These are phyloP conservation scores for Schizotus pectinicornis DNA, from an alignment of 2,888 invertebrate genomes.

Conservation along the genomic window DNA sequence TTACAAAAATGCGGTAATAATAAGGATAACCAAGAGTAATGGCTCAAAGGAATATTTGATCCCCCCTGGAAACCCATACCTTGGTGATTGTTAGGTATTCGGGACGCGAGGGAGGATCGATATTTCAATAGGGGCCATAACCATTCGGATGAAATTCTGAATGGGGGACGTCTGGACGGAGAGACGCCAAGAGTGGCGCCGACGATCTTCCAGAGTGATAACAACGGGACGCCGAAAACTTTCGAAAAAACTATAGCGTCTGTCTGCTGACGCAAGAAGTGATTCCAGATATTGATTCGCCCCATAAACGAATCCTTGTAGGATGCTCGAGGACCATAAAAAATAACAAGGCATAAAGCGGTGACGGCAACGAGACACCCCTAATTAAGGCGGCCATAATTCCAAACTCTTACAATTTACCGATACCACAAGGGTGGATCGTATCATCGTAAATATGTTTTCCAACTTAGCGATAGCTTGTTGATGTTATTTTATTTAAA, in stretches of 20 bases:
- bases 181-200: constrained; percentile 13
- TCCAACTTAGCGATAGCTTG: background rate
- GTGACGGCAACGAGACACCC: constrained; percentile 10
- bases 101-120: too few species aligned
- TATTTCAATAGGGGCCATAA: too few species aligned
- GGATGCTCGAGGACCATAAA: constrained; percentile 25
- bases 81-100: too few species aligned
- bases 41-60: constrained; percentile 30
- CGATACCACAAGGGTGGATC: background rate
- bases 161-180: constrained; percentile 14
- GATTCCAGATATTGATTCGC: constrained; percentile 24
- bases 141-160: background rate
- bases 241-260: constrained; percentile 31
- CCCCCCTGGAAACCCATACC: background rate
- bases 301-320: constrained; percentile 21
- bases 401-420: background rate
- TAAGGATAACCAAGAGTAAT: constrained; percentile 42
- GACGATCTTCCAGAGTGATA: constrained; percentile 12
- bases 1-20: constrained; percentile 38
- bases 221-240: constrained; percentile 42
- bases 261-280: constrained; percentile 12
- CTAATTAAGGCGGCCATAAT: constrained; percentile 8
- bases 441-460: background rate
- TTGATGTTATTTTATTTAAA: background rate
- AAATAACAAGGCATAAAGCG: constrained; percentile 30